Conservation (phyloP, 2,888 invertebrate genomes). For the Amaurobius ferox region DNA sequence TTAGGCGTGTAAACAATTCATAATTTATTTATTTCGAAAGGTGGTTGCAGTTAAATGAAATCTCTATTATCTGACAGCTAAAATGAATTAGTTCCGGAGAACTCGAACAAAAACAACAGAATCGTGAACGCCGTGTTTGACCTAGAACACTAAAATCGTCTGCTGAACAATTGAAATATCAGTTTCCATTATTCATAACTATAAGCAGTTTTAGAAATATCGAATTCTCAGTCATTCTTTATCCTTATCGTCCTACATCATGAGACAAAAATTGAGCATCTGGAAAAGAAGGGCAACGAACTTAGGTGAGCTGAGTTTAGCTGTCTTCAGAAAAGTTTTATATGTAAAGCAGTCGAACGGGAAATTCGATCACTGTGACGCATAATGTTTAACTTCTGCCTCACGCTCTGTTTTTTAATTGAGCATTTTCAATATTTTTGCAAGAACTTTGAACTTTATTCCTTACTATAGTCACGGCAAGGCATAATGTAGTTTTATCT, state of each 20-base stretch:
- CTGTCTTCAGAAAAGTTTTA: background rate
- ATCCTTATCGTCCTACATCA: background rate
- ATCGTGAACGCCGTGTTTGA: background rate
- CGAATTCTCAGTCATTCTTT: background rate
- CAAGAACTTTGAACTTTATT: no score
- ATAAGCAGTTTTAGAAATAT: background rate
- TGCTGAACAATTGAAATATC: background rate
- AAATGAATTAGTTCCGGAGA: no score
- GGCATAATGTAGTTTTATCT: no score
- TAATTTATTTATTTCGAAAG: no score
- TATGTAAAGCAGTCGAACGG: conserved; percentile 4
- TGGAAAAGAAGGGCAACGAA: background rate
- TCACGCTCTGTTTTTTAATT: no score
- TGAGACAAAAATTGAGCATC: background rate
- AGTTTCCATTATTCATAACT: background rate
- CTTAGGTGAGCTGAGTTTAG: background rate
- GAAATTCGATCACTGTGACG: background rate
- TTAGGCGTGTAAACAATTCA: no score
- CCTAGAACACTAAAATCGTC: background rate
- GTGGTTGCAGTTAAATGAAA: no score
- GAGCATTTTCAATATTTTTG: no score
- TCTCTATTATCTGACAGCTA: no score
- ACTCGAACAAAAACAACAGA: no score
- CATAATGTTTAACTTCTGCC: no score
- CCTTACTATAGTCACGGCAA: no score